Percentiles rank a stretch among this genome's conserved stretches.
phyloP scores from a whole-genome alignment of 2,888 invertebrate species.

The Chorisops tibialis region DNA sequence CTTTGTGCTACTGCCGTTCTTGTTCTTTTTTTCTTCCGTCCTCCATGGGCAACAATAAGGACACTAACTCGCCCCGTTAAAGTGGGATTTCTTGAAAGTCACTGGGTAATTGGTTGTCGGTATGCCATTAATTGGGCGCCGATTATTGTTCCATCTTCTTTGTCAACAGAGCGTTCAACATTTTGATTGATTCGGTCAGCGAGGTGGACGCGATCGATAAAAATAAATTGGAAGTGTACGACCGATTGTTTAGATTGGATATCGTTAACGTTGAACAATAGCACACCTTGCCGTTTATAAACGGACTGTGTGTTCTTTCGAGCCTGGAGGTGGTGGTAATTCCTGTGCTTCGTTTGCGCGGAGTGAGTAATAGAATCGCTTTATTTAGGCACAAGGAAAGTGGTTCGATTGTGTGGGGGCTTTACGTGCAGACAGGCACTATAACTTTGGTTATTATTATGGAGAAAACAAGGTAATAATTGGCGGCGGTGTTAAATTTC shows the following conservation, averaged over 20 bases:
- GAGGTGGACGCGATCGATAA: not conserved
- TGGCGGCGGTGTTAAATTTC: no score
- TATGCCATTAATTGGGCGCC: conserved; percentile 22
- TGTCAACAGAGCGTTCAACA: conserved; percentile 2
- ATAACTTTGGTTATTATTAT: no score
- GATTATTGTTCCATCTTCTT: conserved; percentile 18
- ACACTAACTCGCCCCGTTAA: not conserved
- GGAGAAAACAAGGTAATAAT: no score
- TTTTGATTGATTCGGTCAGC: conserved; percentile 22
- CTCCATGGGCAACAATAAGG: not conserved
- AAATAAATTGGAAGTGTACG: not conserved
- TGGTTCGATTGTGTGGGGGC: not conserved
- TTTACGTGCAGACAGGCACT: not conserved
- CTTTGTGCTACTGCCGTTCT: not conserved
- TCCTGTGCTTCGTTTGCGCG: no score
- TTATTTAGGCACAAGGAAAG: conserved; percentile 1
- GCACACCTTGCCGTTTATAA: not conserved
- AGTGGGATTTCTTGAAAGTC: conserved; percentile 23
- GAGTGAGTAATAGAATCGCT: not conserved
- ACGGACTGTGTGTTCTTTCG: not conserved
- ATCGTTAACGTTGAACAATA: conserved; percentile 2
- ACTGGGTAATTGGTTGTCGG: conserved; percentile 21
- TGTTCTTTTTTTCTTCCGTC: not conserved
- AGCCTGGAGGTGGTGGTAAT: no score
- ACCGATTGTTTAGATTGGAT: conserved; percentile 9